Evolutionary conservation across 2,888 invertebrate genomes (phyloP), one percentile per base, ranked within the genome.

Genomic region (Gibbula magus): DNA sequence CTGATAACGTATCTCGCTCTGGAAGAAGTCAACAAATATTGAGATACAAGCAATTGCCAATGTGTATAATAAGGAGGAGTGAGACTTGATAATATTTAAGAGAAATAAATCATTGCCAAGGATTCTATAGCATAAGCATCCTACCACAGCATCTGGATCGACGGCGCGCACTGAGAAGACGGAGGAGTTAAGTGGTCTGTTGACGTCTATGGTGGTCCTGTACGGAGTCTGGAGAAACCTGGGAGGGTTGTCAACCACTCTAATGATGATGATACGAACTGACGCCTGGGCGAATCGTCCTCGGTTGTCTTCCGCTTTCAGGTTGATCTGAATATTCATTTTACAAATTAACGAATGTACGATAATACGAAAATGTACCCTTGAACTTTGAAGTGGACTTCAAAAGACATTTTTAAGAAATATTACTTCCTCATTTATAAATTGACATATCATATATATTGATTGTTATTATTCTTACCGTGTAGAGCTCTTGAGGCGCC

Each of bases 111-210:
- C n/a, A n/a, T 2, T 20, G 22, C 4, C 16, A 78, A 29, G 39
- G 25, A 22, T 16, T 25, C 3, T 22, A n/a, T 25, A 18, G 22
- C 20, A 45, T 16, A 32, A 22, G 39, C 39, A 45, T 73, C 85
- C 83, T 80, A 89, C 89, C 83, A 84, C 84, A 13, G 85, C 82
- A 80, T 89, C 88, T 22, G 79, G 78, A 77, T 90, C 90, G 8
- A 82, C 79, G 10, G 90, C 91, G 7, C 83, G 81, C n/a, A 89
- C 87, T 1, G 79, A 82, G 74, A 84, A 79, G 22, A 90, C 82
- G 7, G 87, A 86, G 5, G 81, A 77, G 79, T 89, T 89, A 52
- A 89, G 78, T 1, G 61, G 75, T 18, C 79, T 51, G 79, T 86
- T 86, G 67, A 86, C 85, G 5, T 82, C 78, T 13, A 91, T 86